Evolutionary conservation across 2,797 vertebrate species (phyloP), one percentile per base, ranked within the genome.

Genomic region (Nyctibius grandis): DNA sequence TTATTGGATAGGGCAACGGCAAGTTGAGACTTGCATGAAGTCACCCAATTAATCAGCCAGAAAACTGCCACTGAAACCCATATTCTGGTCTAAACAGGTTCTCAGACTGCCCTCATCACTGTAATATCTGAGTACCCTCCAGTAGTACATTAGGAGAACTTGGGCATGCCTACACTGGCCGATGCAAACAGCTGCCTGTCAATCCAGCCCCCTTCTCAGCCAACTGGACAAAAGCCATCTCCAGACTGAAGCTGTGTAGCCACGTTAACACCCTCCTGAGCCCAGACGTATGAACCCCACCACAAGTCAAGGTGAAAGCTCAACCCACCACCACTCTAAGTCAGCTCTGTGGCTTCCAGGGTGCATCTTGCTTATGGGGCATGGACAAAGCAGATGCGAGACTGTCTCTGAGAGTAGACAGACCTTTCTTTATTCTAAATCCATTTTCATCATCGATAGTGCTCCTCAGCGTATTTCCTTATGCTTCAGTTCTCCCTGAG

Each of bases 41-140:
- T 97, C 94, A 95, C 95, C 42, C 94, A 89, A 92, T 88, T 96
- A 91, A 95, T 96, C 91, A 94, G 78, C 36, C 87, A 89, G 90
- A 93, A 92, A 91, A 95, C 92, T 96, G 96, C 92, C 92, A 96
- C 92, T 89, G 96, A 97, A 96, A 97, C 87, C 92, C 85, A 67
- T 78, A n/a, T 70, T 97, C 95, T 88, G 91, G 92, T 97, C 92
- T 88, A 75, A 95, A 96, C 94, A 97, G 89, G 95, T 96, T 97
- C 81, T 91, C 69, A 91, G 42, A 86, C 75, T 93, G 94, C 86
- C 95, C 91, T 96, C 94, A 85, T 89, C 84, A 19, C 90, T 59
- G 69, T 76, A 89, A 78, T 85, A 93, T 75, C 88, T 59, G 73
- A 93, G 85, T 88, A 94, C 92, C 93, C 95, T 95, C 72, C 89